These are phyloP conservation scores for Antitype chi DNA, from an alignment of 2,888 invertebrate genomes.

Conservation along the genomic window DNA sequence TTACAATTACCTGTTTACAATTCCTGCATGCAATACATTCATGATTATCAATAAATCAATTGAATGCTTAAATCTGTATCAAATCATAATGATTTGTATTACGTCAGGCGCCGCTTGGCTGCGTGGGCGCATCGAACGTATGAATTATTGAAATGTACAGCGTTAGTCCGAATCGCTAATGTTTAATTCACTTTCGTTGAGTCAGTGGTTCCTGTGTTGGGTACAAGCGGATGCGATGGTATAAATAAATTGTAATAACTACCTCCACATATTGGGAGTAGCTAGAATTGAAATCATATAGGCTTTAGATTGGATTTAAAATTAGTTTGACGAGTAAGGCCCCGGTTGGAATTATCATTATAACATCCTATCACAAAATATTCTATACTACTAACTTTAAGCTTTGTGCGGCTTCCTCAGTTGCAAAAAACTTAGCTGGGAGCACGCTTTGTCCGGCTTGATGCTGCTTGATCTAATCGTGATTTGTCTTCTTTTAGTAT, in stretches of 20 bases:
- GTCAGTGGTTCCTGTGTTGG: constrained; percentile 43
- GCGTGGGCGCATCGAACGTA: constrained; percentile 49
- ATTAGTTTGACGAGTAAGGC: no score
- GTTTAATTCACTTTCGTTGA: constrained; percentile 74
- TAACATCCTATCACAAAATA: no score
- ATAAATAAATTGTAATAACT: not conserved
- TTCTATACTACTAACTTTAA: no score
- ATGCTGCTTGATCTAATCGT: no score
- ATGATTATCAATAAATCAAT: constrained; percentile 24
- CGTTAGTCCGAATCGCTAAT: constrained; percentile 77
- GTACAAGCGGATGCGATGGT: constrained; percentile 19
- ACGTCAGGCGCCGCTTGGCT: constrained; percentile 41
- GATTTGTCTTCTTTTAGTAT: no score
- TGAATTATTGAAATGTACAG: constrained; percentile 58
- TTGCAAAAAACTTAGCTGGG: no score
- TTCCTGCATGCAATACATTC: constrained; percentile 3
- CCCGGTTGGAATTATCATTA: no score
- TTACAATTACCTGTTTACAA: not conserved
- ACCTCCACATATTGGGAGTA: no score
- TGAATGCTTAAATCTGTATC: constrained; percentile 46
- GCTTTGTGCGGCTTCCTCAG: no score
- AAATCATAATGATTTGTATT: constrained; percentile 28
- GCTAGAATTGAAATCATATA: no score
- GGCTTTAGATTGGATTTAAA: no score
- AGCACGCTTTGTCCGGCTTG: no score